phyloP scores from a whole-genome alignment of 2,888 invertebrate genomes.

The Spatulosminthurus flaviceps region DNA sequence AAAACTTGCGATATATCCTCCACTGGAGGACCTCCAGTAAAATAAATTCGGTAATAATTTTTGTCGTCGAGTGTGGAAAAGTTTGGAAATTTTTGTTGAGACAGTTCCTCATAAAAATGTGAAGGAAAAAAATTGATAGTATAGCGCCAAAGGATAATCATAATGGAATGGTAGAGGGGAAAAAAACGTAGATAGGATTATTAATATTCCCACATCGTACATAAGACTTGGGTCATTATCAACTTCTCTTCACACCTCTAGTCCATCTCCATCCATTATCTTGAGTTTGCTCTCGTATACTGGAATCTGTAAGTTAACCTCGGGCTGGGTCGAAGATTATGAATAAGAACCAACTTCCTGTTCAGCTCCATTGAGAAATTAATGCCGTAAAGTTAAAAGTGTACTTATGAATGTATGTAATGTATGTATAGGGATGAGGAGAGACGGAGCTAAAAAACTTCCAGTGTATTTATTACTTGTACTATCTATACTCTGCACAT shows the following conservation, averaged over 20 bases:
- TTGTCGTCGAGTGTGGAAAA: too few species aligned
- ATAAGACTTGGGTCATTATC: slow-evolving; percentile 41
- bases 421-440: too few species aligned
- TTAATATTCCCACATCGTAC: slow-evolving; percentile 48
- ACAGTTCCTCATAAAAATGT: too few species aligned
- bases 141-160: too few species aligned
- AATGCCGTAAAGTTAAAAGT: slow-evolving; percentile 25
- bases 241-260: slow-evolving; percentile 40
- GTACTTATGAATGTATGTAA: neutral
- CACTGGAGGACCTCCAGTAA: too few species aligned
- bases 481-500: too few species aligned
- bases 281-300: slow-evolving; percentile 24
- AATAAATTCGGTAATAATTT: too few species aligned
- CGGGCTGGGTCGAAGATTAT: slow-evolving; percentile 38
- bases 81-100: too few species aligned
- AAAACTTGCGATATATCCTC: too few species aligned
- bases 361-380: slow-evolving; percentile 44
- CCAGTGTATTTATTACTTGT: too few species aligned
- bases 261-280: slow-evolving; percentile 30
- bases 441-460: too few species aligned
- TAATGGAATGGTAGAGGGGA: neutral
- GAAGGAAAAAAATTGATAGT: too few species aligned
- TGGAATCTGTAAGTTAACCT: slow-evolving; percentile 11
- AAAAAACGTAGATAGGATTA: slow-evolving; percentile 29
- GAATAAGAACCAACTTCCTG: slow-evolving; percentile 47